Conservation (phyloP, 2,113 vertebrate genomes). For the Labeo rohita region DNA sequence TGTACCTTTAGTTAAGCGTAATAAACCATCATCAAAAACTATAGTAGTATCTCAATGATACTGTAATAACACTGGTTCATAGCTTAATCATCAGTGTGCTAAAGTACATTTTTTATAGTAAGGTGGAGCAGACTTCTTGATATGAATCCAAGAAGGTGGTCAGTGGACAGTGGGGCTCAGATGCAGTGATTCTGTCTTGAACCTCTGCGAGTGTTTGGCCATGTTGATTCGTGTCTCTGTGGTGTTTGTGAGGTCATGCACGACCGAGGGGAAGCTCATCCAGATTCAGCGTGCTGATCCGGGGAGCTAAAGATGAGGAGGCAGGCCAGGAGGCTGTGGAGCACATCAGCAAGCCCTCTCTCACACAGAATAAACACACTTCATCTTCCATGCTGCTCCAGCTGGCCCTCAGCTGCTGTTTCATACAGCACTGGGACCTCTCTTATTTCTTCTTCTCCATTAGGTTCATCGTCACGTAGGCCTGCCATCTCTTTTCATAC, state of each 20-base stretch:
- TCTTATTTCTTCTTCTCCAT: not conserved
- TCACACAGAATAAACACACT: constrained; percentile 39
- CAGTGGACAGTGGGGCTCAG: not conserved
- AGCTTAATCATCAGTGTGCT: not conserved
- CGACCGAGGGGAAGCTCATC: constrained; percentile 38
- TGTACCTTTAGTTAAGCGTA: too few relatives aligned
- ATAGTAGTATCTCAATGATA: not conserved
- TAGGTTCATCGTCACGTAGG: not conserved
- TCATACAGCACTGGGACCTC: not conserved
- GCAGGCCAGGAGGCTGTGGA: constrained; percentile 15
- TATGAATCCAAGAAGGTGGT: not conserved
- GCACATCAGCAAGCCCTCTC: constrained; percentile 38
- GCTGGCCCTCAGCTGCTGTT: constrained; percentile 31
- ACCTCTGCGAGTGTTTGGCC: not conserved
- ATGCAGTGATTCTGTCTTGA: constrained; percentile 4
- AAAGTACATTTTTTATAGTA: not conserved
- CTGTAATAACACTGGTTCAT: not conserved
- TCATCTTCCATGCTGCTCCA: constrained; percentile 26
- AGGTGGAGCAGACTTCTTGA: not conserved
- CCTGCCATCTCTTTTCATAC: not conserved
- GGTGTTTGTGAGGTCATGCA: constrained; percentile 30
- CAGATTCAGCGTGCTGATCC: constrained; percentile 54
- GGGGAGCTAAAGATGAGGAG: constrained; percentile 40
- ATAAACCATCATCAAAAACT: too few relatives aligned
- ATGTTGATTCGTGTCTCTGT: not conserved